Evolutionary conservation across 2,888 invertebrate species (phyloP).

Genomic region (Drosophila anceps): DNA sequence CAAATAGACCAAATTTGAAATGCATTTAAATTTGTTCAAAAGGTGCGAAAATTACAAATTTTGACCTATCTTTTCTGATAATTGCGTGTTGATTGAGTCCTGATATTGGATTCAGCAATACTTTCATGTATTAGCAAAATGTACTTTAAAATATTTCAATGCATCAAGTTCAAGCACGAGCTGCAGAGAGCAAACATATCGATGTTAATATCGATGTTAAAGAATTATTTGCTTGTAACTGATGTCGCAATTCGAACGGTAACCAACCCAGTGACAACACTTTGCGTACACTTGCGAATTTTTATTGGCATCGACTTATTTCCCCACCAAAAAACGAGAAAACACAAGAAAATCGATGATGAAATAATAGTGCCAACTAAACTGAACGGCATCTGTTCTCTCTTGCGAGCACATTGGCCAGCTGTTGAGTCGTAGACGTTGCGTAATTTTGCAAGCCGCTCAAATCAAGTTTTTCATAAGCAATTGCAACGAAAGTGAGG

Average conservation of each 20-base stretch:
- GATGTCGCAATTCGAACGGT: conserved; percentile 49
- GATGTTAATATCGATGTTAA: conserved; percentile 19
- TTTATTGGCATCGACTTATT: conserved; percentile 53
- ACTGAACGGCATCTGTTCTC: conserved; percentile 61
- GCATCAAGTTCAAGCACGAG: conserved; percentile 44
- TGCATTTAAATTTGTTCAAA: no score
- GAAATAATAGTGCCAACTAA: conserved; percentile 48
- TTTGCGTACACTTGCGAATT: conserved; percentile 43
- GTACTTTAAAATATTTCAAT: not conserved
- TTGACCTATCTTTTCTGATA: not conserved
- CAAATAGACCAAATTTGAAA: no score
- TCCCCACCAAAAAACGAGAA: conserved; percentile 53
- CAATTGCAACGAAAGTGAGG: conserved; percentile 56
- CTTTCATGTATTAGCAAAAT: not conserved
- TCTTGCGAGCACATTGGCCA: conserved; percentile 45
- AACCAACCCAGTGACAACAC: conserved; percentile 64
- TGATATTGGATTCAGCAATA: not conserved
- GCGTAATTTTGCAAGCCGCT: conserved; percentile 60
- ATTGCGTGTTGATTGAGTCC: no score
- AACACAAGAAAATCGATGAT: conserved; percentile 48
- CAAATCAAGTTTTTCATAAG: conserved; percentile 69
- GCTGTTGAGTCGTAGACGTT: conserved; percentile 36
- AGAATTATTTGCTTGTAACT: conserved; percentile 30
- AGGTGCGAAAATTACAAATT: not conserved
- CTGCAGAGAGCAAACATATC: not conserved